Evolutionary conservation across 1,140 invertebrate genomes (phyloP).

Genomic region (Orchestia grillus): DNA sequence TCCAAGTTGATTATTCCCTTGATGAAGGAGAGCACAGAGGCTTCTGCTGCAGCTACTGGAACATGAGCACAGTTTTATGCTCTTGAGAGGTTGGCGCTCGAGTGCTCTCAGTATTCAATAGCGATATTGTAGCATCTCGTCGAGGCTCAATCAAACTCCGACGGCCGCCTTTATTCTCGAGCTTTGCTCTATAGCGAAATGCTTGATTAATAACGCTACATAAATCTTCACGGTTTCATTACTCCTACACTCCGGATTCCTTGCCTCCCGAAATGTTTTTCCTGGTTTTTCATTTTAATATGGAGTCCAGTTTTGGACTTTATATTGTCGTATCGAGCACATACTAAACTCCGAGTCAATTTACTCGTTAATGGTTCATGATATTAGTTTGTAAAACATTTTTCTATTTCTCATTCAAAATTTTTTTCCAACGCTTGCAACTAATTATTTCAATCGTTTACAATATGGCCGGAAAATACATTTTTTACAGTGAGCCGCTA

Average conservation of each 20-base stretch:
- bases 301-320: not conserved
- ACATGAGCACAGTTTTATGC: conserved; percentile 36
- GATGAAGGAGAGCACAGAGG: conserved; percentile 42
- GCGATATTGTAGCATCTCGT: not conserved
- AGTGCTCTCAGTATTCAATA: conserved; percentile 13
- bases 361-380: not conserved
- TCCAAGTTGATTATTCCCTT: conserved; percentile 34
- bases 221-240: not conserved
- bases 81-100: not conserved
- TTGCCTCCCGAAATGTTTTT: not conserved
- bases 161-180: not conserved
- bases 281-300: not conserved
- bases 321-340: not conserved
- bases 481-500: not conserved
- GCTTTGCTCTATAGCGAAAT: not conserved
- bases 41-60: conserved; percentile 4
- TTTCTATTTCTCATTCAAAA: not conserved
- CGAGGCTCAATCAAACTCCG: not conserved
- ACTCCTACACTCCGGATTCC: not conserved
- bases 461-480: not conserved
- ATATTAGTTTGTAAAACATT: not conserved
- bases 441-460: not conserved
- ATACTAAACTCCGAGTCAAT: not conserved
- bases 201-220: not conserved
- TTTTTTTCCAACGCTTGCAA: not conserved